Percentiles rank a stretch among this genome's conserved stretches.
These are phyloP conservation scores for Cyaniris semiargus DNA, from an alignment of 2,888 invertebrate genomes.

Conservation along the genomic window DNA sequence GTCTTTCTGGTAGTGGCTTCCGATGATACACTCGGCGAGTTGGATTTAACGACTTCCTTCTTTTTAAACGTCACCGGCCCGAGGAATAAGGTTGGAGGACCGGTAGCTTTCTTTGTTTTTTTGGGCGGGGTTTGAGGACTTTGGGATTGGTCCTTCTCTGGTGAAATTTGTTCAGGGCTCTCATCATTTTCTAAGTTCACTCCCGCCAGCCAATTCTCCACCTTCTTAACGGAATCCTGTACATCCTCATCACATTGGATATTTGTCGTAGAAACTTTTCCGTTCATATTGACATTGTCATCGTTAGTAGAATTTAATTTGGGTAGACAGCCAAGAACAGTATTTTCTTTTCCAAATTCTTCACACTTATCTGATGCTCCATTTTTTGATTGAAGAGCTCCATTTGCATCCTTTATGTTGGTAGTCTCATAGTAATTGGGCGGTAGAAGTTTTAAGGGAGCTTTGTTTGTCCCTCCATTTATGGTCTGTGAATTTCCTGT, in stretches of 20 bases:
- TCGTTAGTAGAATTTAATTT: background rate
- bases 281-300: background rate
- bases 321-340: background rate
- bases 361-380: conserved; percentile 10
- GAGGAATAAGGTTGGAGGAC: conserved; percentile 34
- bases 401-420: background rate
- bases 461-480: background rate
- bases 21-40: conserved; percentile 34
- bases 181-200: background rate
- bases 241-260: conserved; percentile 32
- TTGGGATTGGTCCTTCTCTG: background rate
- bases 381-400: background rate
- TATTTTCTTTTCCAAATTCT: background rate
- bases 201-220: conserved; percentile 43
- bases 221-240: conserved; percentile 44
- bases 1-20: conserved; percentile 32
- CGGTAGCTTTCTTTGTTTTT: background rate
- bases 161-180: background rate
- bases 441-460: conserved; percentile 49
- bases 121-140: background rate
- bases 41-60: conserved; percentile 37
- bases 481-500: background rate
- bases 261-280: background rate
- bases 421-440: conserved; percentile 52
- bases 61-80: conserved; percentile 45